A percentile compares a stretch with the other conserved stretches of the same genome.
These are phyloP conservation scores for Trichacis sp. DNA, from an alignment of 2,888 invertebrate genomes.

Conservation along the genomic window DNA sequence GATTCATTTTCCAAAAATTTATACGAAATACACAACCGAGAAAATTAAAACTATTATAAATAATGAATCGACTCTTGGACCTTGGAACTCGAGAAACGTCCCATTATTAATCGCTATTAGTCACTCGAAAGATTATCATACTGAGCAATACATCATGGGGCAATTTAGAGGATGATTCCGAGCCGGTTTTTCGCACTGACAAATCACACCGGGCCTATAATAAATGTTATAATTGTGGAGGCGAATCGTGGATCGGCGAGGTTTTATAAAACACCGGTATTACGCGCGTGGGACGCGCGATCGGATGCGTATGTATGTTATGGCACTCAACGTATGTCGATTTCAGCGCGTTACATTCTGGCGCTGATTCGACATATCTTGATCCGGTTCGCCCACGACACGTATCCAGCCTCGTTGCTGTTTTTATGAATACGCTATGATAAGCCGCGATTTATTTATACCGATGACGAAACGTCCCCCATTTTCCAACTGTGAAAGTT, in stretches of 20 bases:
- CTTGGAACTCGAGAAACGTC: neutral
- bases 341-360: constrained; percentile 59
- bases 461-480: constrained; percentile 60
- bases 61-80: neutral
- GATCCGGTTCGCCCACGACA: constrained; percentile 68
- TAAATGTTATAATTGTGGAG: constrained; percentile 47
- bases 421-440: constrained; percentile 67
- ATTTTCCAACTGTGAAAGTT: constrained; percentile 35
- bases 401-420: constrained; percentile 48
- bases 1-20: too few relatives aligned
- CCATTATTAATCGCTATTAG: neutral
- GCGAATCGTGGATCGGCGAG: constrained; percentile 50
- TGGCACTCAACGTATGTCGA: constrained; percentile 46
- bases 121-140: neutral
- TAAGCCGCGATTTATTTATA: constrained; percentile 66
- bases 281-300: constrained; percentile 58
- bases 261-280: constrained; percentile 62
- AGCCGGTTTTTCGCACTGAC: constrained; percentile 23
- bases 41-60: too few relatives aligned
- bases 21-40: too few relatives aligned
- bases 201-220: constrained; percentile 34
- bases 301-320: constrained; percentile 38
- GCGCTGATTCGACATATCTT: constrained; percentile 64
- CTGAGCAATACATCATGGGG: neutral
- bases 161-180: constrained; percentile 17